Evolutionary conservation across 2,888 invertebrate species (phyloP).

Genomic region (Mellilla xanthometata): DNA sequence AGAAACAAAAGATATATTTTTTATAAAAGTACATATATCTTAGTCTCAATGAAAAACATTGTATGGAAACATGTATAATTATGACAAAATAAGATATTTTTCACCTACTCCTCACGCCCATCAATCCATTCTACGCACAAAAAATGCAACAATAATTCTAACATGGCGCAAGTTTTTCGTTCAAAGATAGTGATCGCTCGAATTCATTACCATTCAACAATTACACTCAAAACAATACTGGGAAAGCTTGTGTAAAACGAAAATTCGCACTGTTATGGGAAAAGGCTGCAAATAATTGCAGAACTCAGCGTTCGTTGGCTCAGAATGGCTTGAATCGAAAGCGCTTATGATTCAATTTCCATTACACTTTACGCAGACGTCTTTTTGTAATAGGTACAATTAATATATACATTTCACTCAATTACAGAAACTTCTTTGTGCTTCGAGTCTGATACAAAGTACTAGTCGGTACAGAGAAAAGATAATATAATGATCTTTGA

Average conservation of each 20-base stretch:
- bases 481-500: no score
- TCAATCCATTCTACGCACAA: slow-evolving; percentile 4
- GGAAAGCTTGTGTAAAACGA: slow-evolving; percentile 58
- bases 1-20: no score
- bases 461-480: no score
- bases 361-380: slow-evolving; percentile 20
- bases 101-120: not conserved
- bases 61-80: no score
- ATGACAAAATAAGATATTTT: no score
- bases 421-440: slow-evolving; percentile 10
- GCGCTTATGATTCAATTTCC: slow-evolving; percentile 13
- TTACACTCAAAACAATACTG: slow-evolving; percentile 68
- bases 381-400: slow-evolving; percentile 10
- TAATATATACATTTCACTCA: slow-evolving; percentile 22
- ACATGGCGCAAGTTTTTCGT: slow-evolving; percentile 37
- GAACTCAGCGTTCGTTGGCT: slow-evolving; percentile 8
- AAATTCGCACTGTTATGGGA: slow-evolving; percentile 59
- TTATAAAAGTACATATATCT: no score
- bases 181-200: slow-evolving; percentile 51
- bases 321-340: slow-evolving; percentile 1
- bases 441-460: not conserved
- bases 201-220: slow-evolving; percentile 62
- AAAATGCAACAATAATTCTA: slow-evolving; percentile 18
- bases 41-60: no score
- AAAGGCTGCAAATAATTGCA: slow-evolving; percentile 61